A percentile compares a stretch with the other conserved stretches of the same genome.
phyloP scores from a whole-genome alignment of 2,797 vertebrate genomes.

The Intellagama lesueurii region DNA sequence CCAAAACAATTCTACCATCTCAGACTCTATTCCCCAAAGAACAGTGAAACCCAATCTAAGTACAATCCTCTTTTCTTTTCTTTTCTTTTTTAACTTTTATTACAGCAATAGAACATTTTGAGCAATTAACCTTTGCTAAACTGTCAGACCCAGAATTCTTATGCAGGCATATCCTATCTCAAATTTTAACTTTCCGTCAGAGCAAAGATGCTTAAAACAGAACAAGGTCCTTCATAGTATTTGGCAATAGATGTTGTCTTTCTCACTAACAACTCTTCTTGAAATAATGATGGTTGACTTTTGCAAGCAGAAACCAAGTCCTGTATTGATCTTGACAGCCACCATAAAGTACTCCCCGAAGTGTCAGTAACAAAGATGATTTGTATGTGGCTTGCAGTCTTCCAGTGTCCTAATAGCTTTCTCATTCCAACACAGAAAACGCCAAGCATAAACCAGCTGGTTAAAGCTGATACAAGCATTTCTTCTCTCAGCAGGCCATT shows the following conservation, averaged over 20 bases:
- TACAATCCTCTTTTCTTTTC: slow-evolving; percentile 72
- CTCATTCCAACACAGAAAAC: slow-evolving; percentile 82
- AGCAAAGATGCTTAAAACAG: slow-evolving; percentile 59
- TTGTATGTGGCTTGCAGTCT: slow-evolving; percentile 85
- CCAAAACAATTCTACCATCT: slow-evolving; percentile 81
- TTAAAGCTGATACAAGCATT: slow-evolving; percentile 86
- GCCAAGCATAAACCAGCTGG: slow-evolving; percentile 80
- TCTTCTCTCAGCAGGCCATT: slow-evolving; percentile 90
- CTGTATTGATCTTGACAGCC: slow-evolving; percentile 87
- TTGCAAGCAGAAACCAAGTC: slow-evolving; percentile 74
- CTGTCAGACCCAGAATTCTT: slow-evolving; percentile 79
- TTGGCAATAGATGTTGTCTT: slow-evolving; percentile 58
- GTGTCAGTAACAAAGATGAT: slow-evolving; percentile 89
- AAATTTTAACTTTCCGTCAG: slow-evolving; percentile 67
- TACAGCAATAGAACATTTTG: slow-evolving; percentile 82
- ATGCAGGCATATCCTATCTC: slow-evolving; percentile 60
- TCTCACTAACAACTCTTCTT: slow-evolving; percentile 72
- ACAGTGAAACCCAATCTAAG: slow-evolving; percentile 85
- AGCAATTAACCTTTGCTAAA: slow-evolving; percentile 88
- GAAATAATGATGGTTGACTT: slow-evolving; percentile 78
- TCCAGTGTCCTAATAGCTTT: slow-evolving; percentile 86
- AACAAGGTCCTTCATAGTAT: slow-evolving; percentile 48
- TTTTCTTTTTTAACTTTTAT: slow-evolving; percentile 62
- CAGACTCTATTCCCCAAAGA: slow-evolving; percentile 83
- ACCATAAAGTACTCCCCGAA: slow-evolving; percentile 89